These are phyloP conservation scores for Belonocnema kinseyi DNA, from an alignment of 1,140 invertebrate genomes.

Conservation along the genomic window DNA sequence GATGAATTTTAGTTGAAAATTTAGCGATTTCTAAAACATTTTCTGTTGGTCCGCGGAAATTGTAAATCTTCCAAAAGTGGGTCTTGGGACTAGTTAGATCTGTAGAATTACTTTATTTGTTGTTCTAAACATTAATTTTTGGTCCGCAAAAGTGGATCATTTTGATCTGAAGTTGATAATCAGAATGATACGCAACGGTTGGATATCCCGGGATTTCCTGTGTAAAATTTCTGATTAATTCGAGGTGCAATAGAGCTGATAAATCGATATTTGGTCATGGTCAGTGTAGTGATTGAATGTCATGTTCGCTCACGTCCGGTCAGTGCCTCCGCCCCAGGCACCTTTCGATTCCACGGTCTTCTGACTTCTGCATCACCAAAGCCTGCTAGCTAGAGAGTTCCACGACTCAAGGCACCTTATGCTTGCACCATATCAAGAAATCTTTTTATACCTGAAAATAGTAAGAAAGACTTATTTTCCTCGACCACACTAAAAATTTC, in stretches of 20 bases:
- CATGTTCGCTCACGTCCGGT: conserved; percentile 34
- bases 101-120: no score
- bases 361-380: conserved; percentile 32
- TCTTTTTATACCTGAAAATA: conserved; percentile 10
- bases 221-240: background rate
- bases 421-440: background rate
- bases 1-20: no score
- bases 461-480: conserved; percentile 46
- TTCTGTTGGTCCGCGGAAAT: no score
- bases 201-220: background rate
- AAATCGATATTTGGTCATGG: conserved; percentile 19
- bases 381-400: conserved; percentile 3
- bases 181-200: no score
- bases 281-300: conserved; percentile 14
- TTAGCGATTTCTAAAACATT: no score
- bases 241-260: background rate
- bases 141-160: background rate
- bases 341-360: conserved; percentile 42
- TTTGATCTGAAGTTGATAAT: background rate
- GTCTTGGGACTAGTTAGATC: no score
- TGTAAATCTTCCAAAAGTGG: no score
- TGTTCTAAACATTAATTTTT: no score
- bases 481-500: background rate
- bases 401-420: conserved; percentile 29
- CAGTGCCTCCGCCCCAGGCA: conserved; percentile 32